Percentiles rank a stretch among this genome's conserved stretches.
Conservation (phyloP, 2,888 invertebrate species). For the Callinectes sapidus region DNA sequence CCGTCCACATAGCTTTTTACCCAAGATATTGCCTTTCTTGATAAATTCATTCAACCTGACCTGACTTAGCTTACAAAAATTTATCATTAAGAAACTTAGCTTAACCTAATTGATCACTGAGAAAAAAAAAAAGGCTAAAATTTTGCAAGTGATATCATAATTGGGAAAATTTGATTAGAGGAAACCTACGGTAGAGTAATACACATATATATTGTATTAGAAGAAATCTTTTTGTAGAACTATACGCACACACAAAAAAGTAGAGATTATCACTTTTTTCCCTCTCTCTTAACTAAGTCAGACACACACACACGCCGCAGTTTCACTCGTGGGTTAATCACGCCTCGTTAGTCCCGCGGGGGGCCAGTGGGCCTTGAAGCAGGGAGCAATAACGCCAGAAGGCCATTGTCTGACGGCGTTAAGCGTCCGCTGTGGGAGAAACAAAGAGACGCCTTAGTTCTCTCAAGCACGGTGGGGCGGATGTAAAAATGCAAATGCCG, state of each 20-base stretch:
- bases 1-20: not conserved
- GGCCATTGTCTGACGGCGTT: constrained; percentile 26
- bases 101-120: not conserved
- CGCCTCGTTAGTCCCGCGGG: constrained; percentile 26
- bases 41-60: too few relatives aligned
- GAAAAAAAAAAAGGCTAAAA: not conserved
- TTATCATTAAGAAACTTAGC: too few relatives aligned
- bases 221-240: not conserved
- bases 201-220: not conserved
- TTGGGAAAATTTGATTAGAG: too few relatives aligned
- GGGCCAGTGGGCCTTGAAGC: constrained; percentile 3
- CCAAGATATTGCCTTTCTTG: not conserved
- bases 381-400: constrained; percentile 16
- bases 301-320: not conserved
- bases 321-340: not conserved
- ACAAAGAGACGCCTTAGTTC: constrained; percentile 35
- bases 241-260: constrained; percentile 3
- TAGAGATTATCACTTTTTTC: not conserved
- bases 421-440: constrained; percentile 1
- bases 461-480: constrained; percentile 53
- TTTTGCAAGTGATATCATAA: not conserved
- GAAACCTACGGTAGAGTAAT: not conserved
- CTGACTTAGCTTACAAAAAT: too few relatives aligned
- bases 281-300: not conserved
- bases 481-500: constrained; percentile 66